These are phyloP conservation scores for Barypeithes pellucidus DNA, from an alignment of 2,888 invertebrate genomes.

Conservation along the genomic window DNA sequence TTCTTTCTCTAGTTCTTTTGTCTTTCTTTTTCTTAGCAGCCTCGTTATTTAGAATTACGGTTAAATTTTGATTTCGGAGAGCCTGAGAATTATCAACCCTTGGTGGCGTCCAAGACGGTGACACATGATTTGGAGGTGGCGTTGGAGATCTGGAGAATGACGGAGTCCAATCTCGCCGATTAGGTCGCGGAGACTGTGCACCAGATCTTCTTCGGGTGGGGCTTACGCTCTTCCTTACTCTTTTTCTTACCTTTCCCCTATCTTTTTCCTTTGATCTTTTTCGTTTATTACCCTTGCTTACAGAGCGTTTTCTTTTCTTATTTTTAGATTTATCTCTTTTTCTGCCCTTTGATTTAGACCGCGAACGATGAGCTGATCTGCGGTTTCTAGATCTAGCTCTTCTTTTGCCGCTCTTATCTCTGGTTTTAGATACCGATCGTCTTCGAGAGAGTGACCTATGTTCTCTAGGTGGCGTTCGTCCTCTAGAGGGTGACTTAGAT, in stretches of 20 bases:
- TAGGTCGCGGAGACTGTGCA: slow-evolving; percentile 62
- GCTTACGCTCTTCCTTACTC: slow-evolving; percentile 53
- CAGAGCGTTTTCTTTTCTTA: slow-evolving; percentile 64
- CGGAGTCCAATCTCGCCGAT: slow-evolving; percentile 70
- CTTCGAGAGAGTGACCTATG: slow-evolving; percentile 59
- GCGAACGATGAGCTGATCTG: slow-evolving; percentile 58
- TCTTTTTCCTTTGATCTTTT: slow-evolving; percentile 68
- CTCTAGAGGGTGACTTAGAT: slow-evolving; percentile 59
- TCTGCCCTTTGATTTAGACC: slow-evolving; percentile 59
- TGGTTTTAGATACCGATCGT: slow-evolving; percentile 60
- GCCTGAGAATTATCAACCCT: slow-evolving; percentile 65
- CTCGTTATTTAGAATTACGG: slow-evolving; percentile 76
- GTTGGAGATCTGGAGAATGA: slow-evolving; percentile 77
- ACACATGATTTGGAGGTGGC: slow-evolving; percentile 64
- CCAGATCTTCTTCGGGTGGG: slow-evolving; percentile 64
- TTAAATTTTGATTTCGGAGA: slow-evolving; percentile 70
- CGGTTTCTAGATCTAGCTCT: slow-evolving; percentile 57
- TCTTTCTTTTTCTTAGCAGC: slow-evolving; percentile 67
- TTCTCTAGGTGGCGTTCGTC: slow-evolving; percentile 58
- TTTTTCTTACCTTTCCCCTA: slow-evolving; percentile 59
- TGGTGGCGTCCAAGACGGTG: slow-evolving; percentile 79
- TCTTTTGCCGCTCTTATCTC: slow-evolving; percentile 59
- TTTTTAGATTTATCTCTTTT: slow-evolving; percentile 57
- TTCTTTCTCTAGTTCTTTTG: slow-evolving; percentile 64
- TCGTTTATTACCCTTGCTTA: slow-evolving; percentile 64